These are phyloP conservation scores for Lamellibrachia luymesi DNA, from an alignment of 1,140 invertebrate genomes.

Conservation along the genomic window DNA sequence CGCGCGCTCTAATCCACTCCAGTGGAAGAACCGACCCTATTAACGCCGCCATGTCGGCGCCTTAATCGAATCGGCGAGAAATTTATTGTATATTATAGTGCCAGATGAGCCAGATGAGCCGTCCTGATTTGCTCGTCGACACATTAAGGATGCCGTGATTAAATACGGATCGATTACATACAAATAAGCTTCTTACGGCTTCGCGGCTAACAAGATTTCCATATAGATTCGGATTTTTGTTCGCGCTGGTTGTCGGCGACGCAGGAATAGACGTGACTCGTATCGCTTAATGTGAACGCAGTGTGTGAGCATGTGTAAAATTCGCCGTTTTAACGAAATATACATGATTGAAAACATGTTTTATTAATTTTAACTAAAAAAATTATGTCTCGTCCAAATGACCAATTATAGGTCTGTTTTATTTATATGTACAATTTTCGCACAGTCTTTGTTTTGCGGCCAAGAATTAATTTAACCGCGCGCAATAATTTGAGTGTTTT, in stretches of 20 bases:
- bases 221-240: slow-evolving; percentile 1
- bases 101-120: not conserved
- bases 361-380: not conserved
- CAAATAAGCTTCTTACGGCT: slow-evolving; percentile 4
- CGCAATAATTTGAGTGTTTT: too few species aligned
- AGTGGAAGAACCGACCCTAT: not conserved
- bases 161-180: slow-evolving; percentile 5
- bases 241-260: not conserved
- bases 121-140: not conserved
- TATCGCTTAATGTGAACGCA: not conserved
- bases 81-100: not conserved
- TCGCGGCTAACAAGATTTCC: not conserved
- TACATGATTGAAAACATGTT: not conserved
- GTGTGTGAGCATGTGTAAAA: not conserved
- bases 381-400: too few species aligned
- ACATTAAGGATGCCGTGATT: not conserved
- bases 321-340: not conserved
- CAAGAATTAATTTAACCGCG: not conserved
- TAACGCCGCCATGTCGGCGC: not conserved
- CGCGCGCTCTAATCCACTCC: not conserved
- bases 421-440: not conserved
- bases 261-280: not conserved
- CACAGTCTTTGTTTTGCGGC: not conserved
- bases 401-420: too few species aligned
- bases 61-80: not conserved